Base-by-base conservation (phyloP, 2,797 vertebrate genomes). In the Brotula barbata region DNA sequence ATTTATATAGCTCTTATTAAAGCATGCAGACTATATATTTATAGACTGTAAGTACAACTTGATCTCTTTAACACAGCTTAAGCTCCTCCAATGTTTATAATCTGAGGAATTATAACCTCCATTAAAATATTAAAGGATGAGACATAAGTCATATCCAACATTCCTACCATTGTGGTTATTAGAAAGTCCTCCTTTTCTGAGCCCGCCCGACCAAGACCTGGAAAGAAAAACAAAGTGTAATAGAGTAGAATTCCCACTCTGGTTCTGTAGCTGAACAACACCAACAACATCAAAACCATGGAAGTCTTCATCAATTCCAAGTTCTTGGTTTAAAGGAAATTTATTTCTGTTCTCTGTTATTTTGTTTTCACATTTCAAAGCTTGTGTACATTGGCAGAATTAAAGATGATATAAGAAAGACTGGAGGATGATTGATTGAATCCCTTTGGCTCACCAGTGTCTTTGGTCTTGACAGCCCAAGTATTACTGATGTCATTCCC, bases 161-260 rank as follows among this genome's bases (percentile, higher is more conserved):
- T 9, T 59, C 90, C 71, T 91, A 98, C 97, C 95, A 98, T 95
- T 15, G 94, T 98, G 44, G 93, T 93, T 81, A 98, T 85, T 6
- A 99, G 90, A 39, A 91, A 88, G 71, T 96, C 94, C 7, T 95
- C 94, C 62, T 93, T 95, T 66, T 92, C 95, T 76, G 89, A 87
- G 64, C 89, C 90, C 0, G 64, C 49, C 77, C 82, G 89, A 53
- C 89, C 90, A 54, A 92, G 85, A 87, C 93, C 96, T 96, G 83
- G 44, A 84, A 85, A 82, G 58, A 85, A 0, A 67, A 73, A 20
- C 15, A 51, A 0, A 48, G 34, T 23, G 31, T 23, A 3, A 47
- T 7, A 42, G n/a, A n/a, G n/a, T n/a, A n/a, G n/a, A n/a, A n/a
- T n/a, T n/a, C n/a, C n/a, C n/a, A n/a, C n/a, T n/a, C n/a, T n/a